These are phyloP conservation scores for Colletes gigas DNA, from an alignment of 1,140 invertebrate genomes.

Conservation along the genomic window DNA sequence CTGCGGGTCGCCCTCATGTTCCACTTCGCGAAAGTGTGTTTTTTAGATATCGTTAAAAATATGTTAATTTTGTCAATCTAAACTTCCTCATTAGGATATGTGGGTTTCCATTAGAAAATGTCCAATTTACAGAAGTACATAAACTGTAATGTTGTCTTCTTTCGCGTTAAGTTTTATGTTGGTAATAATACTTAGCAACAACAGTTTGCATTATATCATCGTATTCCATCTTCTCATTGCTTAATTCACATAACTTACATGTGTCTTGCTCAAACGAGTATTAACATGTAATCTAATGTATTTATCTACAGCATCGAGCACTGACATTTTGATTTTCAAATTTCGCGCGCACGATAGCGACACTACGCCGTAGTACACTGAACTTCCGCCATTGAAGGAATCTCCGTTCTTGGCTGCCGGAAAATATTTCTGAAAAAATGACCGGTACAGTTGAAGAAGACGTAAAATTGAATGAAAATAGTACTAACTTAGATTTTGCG, in stretches of 20 bases:
- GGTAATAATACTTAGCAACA: too few relatives aligned
- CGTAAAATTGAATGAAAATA: neutral
- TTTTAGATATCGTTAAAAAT: conserved; percentile 53
- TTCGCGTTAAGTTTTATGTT: too few relatives aligned
- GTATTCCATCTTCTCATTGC: neutral
- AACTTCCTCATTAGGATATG: conserved; percentile 44
- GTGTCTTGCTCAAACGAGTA: too few relatives aligned
- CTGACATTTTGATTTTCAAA: conserved; percentile 25
- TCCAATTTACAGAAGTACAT: neutral
- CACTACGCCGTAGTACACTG: conserved; percentile 1
- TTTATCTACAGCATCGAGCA: neutral
- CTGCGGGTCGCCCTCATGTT: conserved; percentile 63
- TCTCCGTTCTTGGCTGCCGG: neutral
- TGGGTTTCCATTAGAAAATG: conserved; percentile 32
- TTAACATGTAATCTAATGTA: neutral
- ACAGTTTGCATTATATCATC: too few relatives aligned
- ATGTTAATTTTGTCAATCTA: conserved; percentile 38
- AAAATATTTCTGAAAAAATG: conserved; percentile 40
- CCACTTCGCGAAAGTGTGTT: conserved; percentile 56
- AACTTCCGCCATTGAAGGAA: conserved; percentile 1
- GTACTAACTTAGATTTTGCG: conserved; percentile 66
- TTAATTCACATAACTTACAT: too few relatives aligned
- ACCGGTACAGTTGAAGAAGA: conserved; percentile 22
- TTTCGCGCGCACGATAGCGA: conserved; percentile 30
- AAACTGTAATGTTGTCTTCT: too few relatives aligned